Conservation (phyloP, 2,888 invertebrate genomes). For the Sarcophaga rosellei region DNA sequence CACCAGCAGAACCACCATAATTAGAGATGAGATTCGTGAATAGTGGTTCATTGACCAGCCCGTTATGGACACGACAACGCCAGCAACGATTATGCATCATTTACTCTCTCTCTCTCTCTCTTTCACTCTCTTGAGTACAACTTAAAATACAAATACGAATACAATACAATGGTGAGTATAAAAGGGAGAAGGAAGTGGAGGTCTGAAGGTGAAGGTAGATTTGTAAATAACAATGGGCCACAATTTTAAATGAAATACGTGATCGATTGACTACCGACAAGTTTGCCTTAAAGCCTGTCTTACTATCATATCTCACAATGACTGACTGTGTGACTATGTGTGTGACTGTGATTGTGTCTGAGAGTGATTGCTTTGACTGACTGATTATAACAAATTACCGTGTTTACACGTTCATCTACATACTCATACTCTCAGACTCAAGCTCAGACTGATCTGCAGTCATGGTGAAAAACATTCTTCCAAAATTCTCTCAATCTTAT, state of each 20-base stretch:
- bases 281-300: slow-evolving; percentile 60
- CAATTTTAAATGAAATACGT: slow-evolving; percentile 72
- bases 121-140: no score
- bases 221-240: slow-evolving; percentile 55
- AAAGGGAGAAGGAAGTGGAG: not conserved
- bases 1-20: slow-evolving; percentile 42
- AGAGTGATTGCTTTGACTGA: slow-evolving; percentile 44
- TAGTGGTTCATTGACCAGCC: slow-evolving; percentile 59
- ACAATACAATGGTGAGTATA: no score
- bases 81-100: slow-evolving; percentile 25
- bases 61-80: slow-evolving; percentile 38
- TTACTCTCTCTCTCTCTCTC: not conserved
- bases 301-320: slow-evolving; percentile 41
- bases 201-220: not conserved
- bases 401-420: slow-evolving; percentile 61
- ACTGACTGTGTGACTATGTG: not conserved
- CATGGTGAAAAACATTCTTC: not conserved
- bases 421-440: slow-evolving; percentile 14
- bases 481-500: slow-evolving; percentile 7
- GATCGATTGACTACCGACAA: slow-evolving; percentile 78
- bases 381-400: slow-evolving; percentile 71
- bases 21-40: slow-evolving; percentile 62
- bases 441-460: not conserved
- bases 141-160: no score
- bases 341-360: no score